These are phyloP conservation scores for Popillia japonica DNA, from an alignment of 1,140 invertebrate species.

Conservation along the genomic window DNA sequence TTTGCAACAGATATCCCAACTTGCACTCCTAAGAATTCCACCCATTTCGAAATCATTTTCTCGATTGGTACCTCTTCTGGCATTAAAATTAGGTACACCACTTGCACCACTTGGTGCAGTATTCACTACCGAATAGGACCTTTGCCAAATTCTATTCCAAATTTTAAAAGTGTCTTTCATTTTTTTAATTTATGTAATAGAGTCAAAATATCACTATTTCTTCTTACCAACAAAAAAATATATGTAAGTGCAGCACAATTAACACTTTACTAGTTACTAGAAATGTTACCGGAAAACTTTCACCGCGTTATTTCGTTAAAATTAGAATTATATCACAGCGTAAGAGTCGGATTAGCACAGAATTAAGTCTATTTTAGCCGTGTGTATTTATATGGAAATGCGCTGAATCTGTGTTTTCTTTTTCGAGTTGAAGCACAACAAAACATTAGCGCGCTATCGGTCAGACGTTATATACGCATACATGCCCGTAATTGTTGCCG, in stretches of 20 bases:
- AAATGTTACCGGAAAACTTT: too few relatives aligned
- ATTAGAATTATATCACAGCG: too few relatives aligned
- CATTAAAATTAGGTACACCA: not conserved
- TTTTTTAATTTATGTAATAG: conserved; percentile 10
- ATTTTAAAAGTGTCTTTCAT: conserved; percentile 33
- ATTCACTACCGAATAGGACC: conserved; percentile 37
- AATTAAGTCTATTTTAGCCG: not conserved
- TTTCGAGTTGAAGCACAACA: not conserved
- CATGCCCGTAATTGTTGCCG: not conserved
- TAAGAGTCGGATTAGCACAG: too few relatives aligned
- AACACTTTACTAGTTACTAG: too few relatives aligned
- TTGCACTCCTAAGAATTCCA: not conserved
- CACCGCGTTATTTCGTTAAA: too few relatives aligned
- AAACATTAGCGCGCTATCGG: not conserved
- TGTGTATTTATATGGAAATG: not conserved
- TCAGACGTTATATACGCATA: not conserved
- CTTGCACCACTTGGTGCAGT: not conserved
- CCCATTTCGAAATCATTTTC: not conserved
- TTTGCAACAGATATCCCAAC: not conserved
- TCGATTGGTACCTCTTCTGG: not conserved
- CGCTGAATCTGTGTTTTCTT: not conserved
- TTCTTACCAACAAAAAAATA: not conserved
- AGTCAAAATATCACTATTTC: not conserved
- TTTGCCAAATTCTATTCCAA: conserved; percentile 23
- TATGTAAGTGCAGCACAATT: not conserved